A percentile compares a stretch with the other conserved stretches of the same genome.
Evolutionary conservation across 1,140 invertebrate species (phyloP).

Genomic region (Pemphigus obesinymphae): DNA sequence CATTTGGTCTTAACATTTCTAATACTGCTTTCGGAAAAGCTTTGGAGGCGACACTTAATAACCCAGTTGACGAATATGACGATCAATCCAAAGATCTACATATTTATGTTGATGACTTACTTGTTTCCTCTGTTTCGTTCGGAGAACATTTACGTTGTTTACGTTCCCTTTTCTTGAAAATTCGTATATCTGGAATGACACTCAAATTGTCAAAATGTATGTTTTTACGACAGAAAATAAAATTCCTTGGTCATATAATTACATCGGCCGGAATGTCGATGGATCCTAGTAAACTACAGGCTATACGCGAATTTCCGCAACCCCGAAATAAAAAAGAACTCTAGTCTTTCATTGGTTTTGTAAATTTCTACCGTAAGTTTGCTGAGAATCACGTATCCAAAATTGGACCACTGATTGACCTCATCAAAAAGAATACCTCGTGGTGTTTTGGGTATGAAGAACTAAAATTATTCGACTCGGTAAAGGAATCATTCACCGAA

Average conservation of each 20-base stretch:
- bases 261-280: too few relatives aligned
- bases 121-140: background rate
- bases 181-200: background rate
- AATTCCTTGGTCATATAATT: too few relatives aligned
- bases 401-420: background rate
- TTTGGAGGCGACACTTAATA: background rate
- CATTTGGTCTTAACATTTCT: background rate
- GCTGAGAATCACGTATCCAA: background rate
- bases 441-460: background rate
- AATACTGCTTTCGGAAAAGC: background rate
- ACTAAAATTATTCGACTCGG: background rate
- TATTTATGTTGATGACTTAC: background rate
- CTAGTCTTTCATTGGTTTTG: background rate
- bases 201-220: too few relatives aligned
- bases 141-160: background rate
- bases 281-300: too few relatives aligned
- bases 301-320: too few relatives aligned
- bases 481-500: background rate
- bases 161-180: background rate
- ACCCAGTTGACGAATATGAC: background rate
- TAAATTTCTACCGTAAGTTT: background rate
- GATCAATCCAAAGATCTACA: background rate
- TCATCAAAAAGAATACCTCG: background rate
- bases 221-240: too few relatives aligned
- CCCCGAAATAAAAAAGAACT: background rate